Conservation (phyloP, 2,797 vertebrate species). For the Melanotaenia pygmaea region DNA sequence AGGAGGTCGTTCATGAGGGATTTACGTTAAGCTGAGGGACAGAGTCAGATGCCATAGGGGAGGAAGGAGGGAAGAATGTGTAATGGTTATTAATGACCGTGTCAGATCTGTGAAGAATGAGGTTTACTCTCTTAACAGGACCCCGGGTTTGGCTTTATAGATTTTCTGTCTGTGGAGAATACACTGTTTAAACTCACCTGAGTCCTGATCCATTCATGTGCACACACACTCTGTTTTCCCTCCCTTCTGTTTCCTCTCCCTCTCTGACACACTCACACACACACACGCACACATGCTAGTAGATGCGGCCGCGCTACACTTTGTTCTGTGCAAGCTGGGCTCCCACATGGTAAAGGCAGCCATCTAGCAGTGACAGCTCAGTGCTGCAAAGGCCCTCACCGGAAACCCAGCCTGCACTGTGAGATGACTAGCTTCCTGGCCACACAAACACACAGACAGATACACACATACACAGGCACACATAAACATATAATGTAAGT, state of each 20-base stretch:
- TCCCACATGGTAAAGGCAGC: constrained; percentile 72
- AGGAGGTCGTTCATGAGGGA: constrained; percentile 69
- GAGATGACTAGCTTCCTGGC: constrained; percentile 80
- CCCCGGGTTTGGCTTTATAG: constrained; percentile 73
- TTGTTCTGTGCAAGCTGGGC: constrained; percentile 68
- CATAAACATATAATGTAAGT: constrained; percentile 40
- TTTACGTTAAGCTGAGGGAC: constrained; percentile 72
- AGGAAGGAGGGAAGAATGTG: constrained; percentile 51
- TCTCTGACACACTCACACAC: constrained; percentile 26
- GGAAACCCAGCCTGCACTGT: constrained; percentile 73
- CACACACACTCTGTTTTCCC: constrained; percentile 20
- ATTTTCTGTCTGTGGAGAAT: constrained; percentile 77
- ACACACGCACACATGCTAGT: constrained; percentile 19
- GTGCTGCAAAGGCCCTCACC: constrained; percentile 68
- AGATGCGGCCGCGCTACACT: constrained; percentile 67
- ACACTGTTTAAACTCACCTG: constrained; percentile 69
- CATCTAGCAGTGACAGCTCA: constrained; percentile 69
- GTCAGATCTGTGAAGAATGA: constrained; percentile 79
- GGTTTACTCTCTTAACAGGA: constrained; percentile 80
- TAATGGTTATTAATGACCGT: constrained; percentile 82
- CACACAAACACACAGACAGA: constrained; percentile 51
- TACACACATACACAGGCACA: constrained; percentile 18
- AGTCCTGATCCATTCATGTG: constrained; percentile 47
- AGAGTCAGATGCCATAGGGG: constrained; percentile 62
- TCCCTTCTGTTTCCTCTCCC: constrained; percentile 36